Evolutionary conservation across 1,140 invertebrate genomes (phyloP), one percentile per base, ranked within the genome.

Genomic region (Conopomorpha cramerella): DNA sequence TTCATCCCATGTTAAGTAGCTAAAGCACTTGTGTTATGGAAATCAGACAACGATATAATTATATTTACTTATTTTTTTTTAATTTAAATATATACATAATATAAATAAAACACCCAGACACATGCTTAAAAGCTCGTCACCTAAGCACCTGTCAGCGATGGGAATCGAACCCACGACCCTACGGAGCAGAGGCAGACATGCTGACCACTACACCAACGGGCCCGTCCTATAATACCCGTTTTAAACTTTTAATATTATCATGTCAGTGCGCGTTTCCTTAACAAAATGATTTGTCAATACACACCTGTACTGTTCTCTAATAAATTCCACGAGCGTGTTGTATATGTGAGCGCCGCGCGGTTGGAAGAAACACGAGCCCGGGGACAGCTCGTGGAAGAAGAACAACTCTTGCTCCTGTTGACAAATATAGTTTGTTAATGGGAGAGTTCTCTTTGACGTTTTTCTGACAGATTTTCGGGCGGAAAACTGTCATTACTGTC

Each of bases 371-470:
- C 96, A 98, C 0, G 95, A 97, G 0, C 98, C 98, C 0, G 98
- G 98, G 31, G 95, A 98, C 4, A 99, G 66, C 68, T 98, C 95
- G 71, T 99, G 94, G 82, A 99, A 99, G 78, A 99, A 99, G 78
- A 93, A 99, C 8, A 99, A 68, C 68, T 99, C 95, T 82, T 99
- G 98, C 53, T 99, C 96, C 82, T 89, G 55, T 27, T 68, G 63
- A 46, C 44, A 56, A 31, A 47, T 34, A 30, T 18, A 12, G 14
- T 7, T 12, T 18, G 30, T 34, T 33, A 34, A 15, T 1, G n/a
- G n/a, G n/a, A n/a, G n/a, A n/a, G n/a, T n/a, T n/a, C n/a, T n/a
- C n/a, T n/a, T n/a, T n/a, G n/a, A n/a, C n/a, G n/a, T n/a, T n/a
- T n/a, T n/a, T n/a, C n/a, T n/a, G n/a, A n/a, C n/a, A n/a, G n/a